Base-by-base conservation (phyloP, 2,113 vertebrate species). In the Ranitomeya variabilis region DNA sequence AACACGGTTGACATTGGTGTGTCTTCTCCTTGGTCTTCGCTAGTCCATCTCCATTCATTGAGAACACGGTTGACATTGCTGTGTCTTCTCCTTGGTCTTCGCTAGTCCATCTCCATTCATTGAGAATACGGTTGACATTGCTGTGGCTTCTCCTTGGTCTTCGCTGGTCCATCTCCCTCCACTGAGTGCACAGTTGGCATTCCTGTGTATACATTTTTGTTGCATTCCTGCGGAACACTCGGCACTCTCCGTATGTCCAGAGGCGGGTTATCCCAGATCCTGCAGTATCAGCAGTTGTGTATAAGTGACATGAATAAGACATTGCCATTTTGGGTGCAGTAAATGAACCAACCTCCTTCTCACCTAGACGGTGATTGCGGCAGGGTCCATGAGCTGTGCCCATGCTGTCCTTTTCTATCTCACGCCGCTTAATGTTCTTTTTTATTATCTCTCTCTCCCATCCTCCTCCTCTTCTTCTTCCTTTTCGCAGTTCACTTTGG, bases 331-430 rank as follows among this genome's bases (percentile, higher is more conserved):
- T 85, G 83, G 66, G 83, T 85, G 21, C 23, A 85, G 26, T 74
- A 85, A 85, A 85, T 57, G 52, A 85, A 73, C 66, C 83, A 26
- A 85, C 73, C 83, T 85, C 52, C 54, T 85, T 73, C 83, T 83
- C 62, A 83, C 64, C 82, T 69, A 69, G 82, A n/a, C 83, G 7
- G 83, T 60, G 18, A 60, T 85, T 85, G 26, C 83, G 37, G 67
- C 69, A 45, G 15, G 21, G 67, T 13, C 26, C 69, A 45, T 31
- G 83, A 74, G 69, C 83, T 59, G 67, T 7, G 67, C 15, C 82
- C 21, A 19, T 18, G 59, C 59, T 51, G 60, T 60, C 54, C 80
- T 59, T 57, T 45, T 80, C 23, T 81, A 62, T 81, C 57, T n/a
- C 14, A 52, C n/a, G 7, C n/a, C 77, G 57, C 6, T 59, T n/a